Evolutionary conservation across 2,888 invertebrate genomes (phyloP), one percentile per base, ranked within the genome.

Genomic region (Lepidocyrtinus sp.): DNA sequence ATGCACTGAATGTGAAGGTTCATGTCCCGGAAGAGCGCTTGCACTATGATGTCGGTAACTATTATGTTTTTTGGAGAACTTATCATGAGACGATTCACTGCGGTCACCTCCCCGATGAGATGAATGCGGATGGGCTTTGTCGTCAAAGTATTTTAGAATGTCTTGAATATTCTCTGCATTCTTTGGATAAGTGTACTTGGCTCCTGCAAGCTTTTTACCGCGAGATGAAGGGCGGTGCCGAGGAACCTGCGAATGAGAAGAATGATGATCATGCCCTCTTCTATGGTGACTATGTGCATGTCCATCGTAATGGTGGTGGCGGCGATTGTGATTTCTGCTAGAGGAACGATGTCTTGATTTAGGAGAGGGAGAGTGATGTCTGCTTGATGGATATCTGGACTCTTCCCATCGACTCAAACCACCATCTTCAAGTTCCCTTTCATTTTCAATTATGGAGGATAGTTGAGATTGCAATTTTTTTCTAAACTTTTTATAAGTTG

Each of bases 161-260:
- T 86, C 86, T 75, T 86, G 86, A 68, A 86, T 86, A 74, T 84
- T 86, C 36, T 84, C 85, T 15, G 86, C 86, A 74, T 85, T 73
- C 67, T 86, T 86, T 9, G 86, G 86, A 27, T 86, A 86, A 19
- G 74, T 81, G 70, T 86, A 86, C 26, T 74, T 78, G 12, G 78
- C 81, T 21, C 67, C 45, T 9, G 61, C 75, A 9, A 73, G 36
- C 61, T 80, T 70, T 36, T 68, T 72, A 15, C 74, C 72, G 55
- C 80, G 26, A 5, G 67, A 59, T 46, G 50, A 12, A 9, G 68
- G 61, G 12, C 55, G 17, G 24, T 24, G 68, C 2, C 68, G 67
- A 26, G 61, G 59, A 1, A 75, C 75, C 64, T 50, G 74, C n/a
- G 80, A 74, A 22, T 75, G 68, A n/a, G n/a, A n/a, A n/a, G n/a